These are phyloP conservation scores for Desmophyllum pertusum DNA, from an alignment of 92 coral and sea anemone species.

Conservation along the genomic window DNA sequence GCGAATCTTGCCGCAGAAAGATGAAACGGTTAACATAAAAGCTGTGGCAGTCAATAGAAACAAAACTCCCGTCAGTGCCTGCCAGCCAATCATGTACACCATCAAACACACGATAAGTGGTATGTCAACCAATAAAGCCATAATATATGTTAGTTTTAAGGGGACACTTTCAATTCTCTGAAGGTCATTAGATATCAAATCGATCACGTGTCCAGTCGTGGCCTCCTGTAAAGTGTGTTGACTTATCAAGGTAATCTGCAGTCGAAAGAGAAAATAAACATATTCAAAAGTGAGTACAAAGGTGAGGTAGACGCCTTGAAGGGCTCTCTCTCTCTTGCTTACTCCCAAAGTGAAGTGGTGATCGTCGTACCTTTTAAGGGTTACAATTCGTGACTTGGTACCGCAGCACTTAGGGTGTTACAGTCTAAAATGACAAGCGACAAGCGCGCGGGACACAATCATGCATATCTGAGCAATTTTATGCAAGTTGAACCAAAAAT, in stretches of 20 bases:
- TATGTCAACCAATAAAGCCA: not conserved
- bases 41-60: not conserved
- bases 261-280: not conserved
- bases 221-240: not conserved
- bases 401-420: too few species aligned
- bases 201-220: slow-evolving; percentile 16
- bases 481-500: too few species aligned
- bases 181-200: slow-evolving; percentile 18
- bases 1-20: not conserved
- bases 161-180: not conserved
- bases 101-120: not conserved
- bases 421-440: too few species aligned
- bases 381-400: too few species aligned
- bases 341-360: too few species aligned
- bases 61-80: not conserved
- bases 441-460: too few species aligned
- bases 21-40: not conserved
- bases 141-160: not conserved
- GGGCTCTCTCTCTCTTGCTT: too few species aligned
- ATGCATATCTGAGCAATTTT: too few species aligned
- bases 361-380: too few species aligned
- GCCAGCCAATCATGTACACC: slow-evolving; percentile 10
- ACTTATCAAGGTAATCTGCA: not conserved
- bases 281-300: too few species aligned
- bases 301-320: too few species aligned